Evolutionary conservation across 1,140 invertebrate species (phyloP), one percentile per base, ranked within the genome.

Genomic region (Drosophila elegans): DNA sequence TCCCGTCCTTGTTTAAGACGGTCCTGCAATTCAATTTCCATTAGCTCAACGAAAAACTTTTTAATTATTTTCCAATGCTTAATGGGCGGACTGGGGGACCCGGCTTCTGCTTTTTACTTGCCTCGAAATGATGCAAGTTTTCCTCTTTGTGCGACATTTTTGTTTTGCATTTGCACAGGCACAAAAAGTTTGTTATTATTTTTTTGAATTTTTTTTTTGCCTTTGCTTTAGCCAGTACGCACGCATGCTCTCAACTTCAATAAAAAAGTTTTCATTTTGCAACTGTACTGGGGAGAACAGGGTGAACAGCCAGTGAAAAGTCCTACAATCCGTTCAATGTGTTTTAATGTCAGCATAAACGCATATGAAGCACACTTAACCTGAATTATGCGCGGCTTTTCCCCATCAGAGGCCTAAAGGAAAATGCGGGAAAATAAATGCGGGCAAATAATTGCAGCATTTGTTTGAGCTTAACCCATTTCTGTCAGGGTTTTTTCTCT

Each of bases 281-380:
- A 83, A 66, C 29, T 73, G 74, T 54, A 71, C 57, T 60, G 54
- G 57, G 59, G 46, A 74, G 38, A 27, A 21, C 16, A 21, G 16
- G 57, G 42, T 38, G 44, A 21, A 29, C 36, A 41, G 36, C 13
- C 5, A 25, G 48, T 32, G n/a, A 41, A 67, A 67, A 67, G 42
- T 51, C 63, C 38, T 39, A 16, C 25, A 55, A 39, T n/a, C 66
- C 49, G 54, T 61, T 41, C 44, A 45, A 41, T 6, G 16, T 88
- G 80, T 88, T 79, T 77, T 89, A 88, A 86, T 89, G 79, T 88
- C 82, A 83, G 82, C 83, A 89, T 79, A 88, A 89, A 83, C 84
- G 84, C 83, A 86, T 79, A 76, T 88, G 79, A 69, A 77, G 72
- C 76, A 68, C 69, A 81, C 83, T 88, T 88, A 88, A 89, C 83